Base-by-base conservation (phyloP, 2,113 vertebrate genomes). In the Xiphophorus maculatus region DNA sequence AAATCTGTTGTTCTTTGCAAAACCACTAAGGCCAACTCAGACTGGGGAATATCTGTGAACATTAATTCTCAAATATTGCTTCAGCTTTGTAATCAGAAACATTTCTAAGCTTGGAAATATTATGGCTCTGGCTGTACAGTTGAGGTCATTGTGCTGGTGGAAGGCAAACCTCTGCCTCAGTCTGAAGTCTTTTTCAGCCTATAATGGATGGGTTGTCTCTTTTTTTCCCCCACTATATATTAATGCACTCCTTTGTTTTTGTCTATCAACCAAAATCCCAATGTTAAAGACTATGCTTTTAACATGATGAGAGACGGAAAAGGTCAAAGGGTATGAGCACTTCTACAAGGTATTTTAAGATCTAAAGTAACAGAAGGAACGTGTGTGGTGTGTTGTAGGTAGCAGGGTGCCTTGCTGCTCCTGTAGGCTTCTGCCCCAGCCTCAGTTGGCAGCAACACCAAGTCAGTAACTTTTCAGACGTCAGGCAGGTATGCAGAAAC, bases 381-480 rank as follows among this genome's bases (percentile, higher is more conserved):
- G 2, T 65, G 3, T 80, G 17, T 33, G 33, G 5, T 75, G 27
- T 68, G 64, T 86, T 69, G 29, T 80, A 99, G 97, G 90, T 99
- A 82, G 95, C 95, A 0, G 95, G 95, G 1, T 99, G 97, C 73
- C 95, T 93, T 22, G 96, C 96, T 63, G 97, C 98, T 63, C 98
- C 98, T 19, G 92, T 91, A 81, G 98, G 98, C 22, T 97, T 96
- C 76, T 97, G 92, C 62, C 97, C 98, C 44, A 96, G 96, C 0
- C 91, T 98, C 69, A 93, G 87, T 22, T 99, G 98, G 98, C 97
- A 99, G 51, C 96, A 95, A 82, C 96, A 95, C 61, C 97, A 98
- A 95, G 97, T 98, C 79, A 89, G 95, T 69, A 95, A 91, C 77
- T 99, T 99, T 88, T 98, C 97, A 71, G 74, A 84, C 5, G 68